Conservation (phyloP, 2,888 invertebrate species). For the Tetramorium bicarinatum region DNA sequence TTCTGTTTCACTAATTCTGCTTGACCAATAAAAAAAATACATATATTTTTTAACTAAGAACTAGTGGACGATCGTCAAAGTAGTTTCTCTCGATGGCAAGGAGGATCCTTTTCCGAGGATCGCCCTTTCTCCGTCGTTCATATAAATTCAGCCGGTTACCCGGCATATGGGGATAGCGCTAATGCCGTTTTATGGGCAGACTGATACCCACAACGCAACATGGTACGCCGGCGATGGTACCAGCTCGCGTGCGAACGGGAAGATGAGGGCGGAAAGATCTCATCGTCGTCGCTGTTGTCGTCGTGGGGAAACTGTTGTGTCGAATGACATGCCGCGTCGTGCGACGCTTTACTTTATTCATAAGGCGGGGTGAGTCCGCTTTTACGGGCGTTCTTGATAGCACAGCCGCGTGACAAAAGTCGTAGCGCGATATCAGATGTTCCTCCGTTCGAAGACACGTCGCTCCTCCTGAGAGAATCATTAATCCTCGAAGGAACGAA, state of each 20-base stretch:
- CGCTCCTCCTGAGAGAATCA: neutral
- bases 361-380: slow-evolving; percentile 67
- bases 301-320: slow-evolving; percentile 52
- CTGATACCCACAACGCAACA: slow-evolving; percentile 83
- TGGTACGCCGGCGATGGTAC: slow-evolving; percentile 70
- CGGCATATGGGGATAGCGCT: slow-evolving; percentile 82
- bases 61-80: neutral
- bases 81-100: slow-evolving; percentile 6
- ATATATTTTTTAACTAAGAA: neutral
- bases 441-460: neutral
- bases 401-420: slow-evolving; percentile 42
- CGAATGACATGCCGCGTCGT: slow-evolving; percentile 36
- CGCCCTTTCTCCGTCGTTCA: slow-evolving; percentile 40
- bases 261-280: slow-evolving; percentile 43
- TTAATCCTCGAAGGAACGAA: slow-evolving; percentile 6
- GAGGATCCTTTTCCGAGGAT: neutral
- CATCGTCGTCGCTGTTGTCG: neutral
- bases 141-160: slow-evolving; percentile 66
- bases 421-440: slow-evolving; percentile 20
- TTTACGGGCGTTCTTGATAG: slow-evolving; percentile 37
- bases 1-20: neutral
- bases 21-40: neutral
- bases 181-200: slow-evolving; percentile 83
- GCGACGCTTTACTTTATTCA: slow-evolving; percentile 77
- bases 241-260: slow-evolving; percentile 34